These are phyloP conservation scores for Siniperca knerii DNA, from an alignment of 2,113 vertebrate genomes.

Conservation along the genomic window DNA sequence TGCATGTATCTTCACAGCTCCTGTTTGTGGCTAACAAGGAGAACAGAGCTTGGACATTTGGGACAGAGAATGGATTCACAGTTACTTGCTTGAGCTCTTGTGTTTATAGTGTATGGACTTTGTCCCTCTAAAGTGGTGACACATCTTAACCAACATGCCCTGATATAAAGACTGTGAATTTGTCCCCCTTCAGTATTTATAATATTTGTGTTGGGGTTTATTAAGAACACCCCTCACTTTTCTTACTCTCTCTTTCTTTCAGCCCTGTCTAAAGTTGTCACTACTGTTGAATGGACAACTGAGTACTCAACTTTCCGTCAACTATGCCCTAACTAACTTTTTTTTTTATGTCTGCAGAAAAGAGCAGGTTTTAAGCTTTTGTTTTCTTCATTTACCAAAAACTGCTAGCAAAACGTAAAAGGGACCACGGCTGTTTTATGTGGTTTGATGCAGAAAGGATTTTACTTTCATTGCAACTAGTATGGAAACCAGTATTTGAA, in stretches of 20 bases:
- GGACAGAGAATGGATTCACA: slow-evolving; percentile 31
- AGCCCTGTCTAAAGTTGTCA: neutral
- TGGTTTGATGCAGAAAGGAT: neutral
- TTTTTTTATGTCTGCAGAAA: neutral
- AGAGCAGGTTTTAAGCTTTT: neutral
- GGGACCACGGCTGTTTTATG: neutral
- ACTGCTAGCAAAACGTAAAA: neutral
- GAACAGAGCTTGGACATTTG: slow-evolving; percentile 53
- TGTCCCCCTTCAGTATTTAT: neutral
- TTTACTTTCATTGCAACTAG: neutral
- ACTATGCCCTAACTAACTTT: too few species aligned
- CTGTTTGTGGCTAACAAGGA: slow-evolving; percentile 51
- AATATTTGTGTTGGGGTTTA: neutral
- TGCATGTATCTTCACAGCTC: neutral
- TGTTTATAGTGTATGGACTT: slow-evolving; percentile 70
- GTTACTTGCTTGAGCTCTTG: slow-evolving; percentile 26
- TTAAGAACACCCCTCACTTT: neutral
- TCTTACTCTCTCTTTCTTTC: neutral
- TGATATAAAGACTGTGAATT: neutral
- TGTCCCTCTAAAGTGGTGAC: slow-evolving; percentile 54
- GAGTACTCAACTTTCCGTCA: neutral
- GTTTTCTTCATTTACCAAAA: neutral
- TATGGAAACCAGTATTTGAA: neutral
- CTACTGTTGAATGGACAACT: neutral
- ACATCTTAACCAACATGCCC: slow-evolving; percentile 23